Base-by-base conservation (phyloP, 1,140 invertebrate genomes). In the Cherax destructor region DNA sequence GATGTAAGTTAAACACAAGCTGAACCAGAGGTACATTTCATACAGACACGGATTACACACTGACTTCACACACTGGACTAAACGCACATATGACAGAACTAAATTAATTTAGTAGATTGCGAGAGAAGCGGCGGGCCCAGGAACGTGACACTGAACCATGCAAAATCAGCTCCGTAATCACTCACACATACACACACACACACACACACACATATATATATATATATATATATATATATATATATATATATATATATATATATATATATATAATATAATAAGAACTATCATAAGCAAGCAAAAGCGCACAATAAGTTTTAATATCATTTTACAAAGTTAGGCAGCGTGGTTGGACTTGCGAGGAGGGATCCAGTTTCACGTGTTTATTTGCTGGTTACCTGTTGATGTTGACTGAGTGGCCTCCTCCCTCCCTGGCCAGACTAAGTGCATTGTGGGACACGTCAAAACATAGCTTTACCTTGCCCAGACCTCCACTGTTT, bases 381-480 rank as follows among this genome's bases (percentile, higher is more conserved):
- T 88, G 59, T 79, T 65, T 81, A 83, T 81, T 88, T 80, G 86
- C 65, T 18, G 13, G 59, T 88, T 83, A 81, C 86, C 86, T 81
- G 77, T 74, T 49, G 24, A 16, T 88, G 79, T 88, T 81, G 86
- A 88, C 86, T 88, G 79, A 88, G 86, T 88, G 86, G 86, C 86
- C 47, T 69, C 59, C 41, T 69, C 59, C n/a, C 59, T 81, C 61
- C 61, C 61, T 1, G 49, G 21, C 21, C 56, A 61, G 24, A 24
- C 81, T 69, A 83, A 65, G 81, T 65, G 59, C 81, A 30, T 83
- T 56, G 84, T 52, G 74, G 49, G 49, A 56, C 49, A 21, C 81
- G 24, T 69, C 84, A 86, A 77, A 86, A 41, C 69, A 86, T 56
- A 86, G 52, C 4, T 3, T 11, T 16, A 52, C 74, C 65, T 50